Conservation (phyloP, 1,140 invertebrate genomes). For the Cepaea nemoralis region DNA sequence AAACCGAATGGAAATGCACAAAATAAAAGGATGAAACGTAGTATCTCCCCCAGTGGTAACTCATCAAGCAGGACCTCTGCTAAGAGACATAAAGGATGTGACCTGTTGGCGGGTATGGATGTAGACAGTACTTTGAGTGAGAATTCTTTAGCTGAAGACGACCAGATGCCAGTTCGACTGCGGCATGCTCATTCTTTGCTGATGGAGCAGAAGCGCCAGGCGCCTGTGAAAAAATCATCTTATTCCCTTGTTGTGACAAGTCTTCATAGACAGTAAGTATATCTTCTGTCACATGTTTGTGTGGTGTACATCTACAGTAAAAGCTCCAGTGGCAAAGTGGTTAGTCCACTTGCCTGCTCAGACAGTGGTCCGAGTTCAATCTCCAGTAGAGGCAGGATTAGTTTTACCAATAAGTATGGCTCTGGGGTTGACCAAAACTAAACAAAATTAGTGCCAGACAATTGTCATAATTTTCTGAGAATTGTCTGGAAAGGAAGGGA, state of each 20-base stretch:
- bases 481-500: too few species aligned
- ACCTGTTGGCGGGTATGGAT: not conserved
- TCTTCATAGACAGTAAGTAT: constrained; percentile 61
- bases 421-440: too few species aligned
- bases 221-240: not conserved
- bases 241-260: constrained; percentile 63
- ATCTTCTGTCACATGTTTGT: not conserved
- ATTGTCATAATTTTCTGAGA: too few species aligned
- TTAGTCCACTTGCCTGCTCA: too few species aligned
- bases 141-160: not conserved
- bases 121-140: not conserved
- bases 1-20: not conserved
- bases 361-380: too few species aligned
- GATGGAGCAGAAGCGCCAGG: not conserved
- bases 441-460: too few species aligned
- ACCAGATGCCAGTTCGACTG: not conserved
- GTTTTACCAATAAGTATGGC: too few species aligned
- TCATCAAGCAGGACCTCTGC: not conserved
- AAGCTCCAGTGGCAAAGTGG: not conserved
- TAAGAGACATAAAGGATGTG: not conserved
- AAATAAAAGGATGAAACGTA: not conserved
- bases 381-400: too few species aligned
- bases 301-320: not conserved
- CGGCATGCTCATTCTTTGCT: constrained; percentile 26
- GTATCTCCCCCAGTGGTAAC: not conserved